These are phyloP conservation scores for Heteractis magnifica DNA, from an alignment of 92 coral and sea anemone genomes.

Conservation along the genomic window DNA sequence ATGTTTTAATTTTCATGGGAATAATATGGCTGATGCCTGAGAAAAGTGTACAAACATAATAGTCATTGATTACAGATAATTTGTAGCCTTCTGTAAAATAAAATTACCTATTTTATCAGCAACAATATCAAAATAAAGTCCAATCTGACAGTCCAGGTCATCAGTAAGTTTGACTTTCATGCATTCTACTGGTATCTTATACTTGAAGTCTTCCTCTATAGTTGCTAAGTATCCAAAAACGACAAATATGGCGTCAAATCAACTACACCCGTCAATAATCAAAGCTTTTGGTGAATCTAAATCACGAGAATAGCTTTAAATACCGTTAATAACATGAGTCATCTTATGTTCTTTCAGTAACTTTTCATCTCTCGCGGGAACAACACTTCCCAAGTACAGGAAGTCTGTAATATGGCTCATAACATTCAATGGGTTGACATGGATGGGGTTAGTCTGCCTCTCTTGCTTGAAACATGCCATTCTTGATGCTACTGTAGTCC, in stretches of 20 bases:
- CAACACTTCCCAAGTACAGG: conserved; percentile 73
- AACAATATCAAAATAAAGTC: conserved; percentile 78
- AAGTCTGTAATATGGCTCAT: conserved; percentile 73
- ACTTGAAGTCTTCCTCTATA: conserved; percentile 61
- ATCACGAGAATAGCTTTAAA: neutral
- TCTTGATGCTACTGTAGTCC: neutral
- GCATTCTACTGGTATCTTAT: conserved; percentile 53
- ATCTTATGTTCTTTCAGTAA: conserved; percentile 67
- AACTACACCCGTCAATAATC: neutral
- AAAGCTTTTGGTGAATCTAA: neutral
- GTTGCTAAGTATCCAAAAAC: conserved; percentile 31
- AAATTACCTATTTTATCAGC: conserved; percentile 91
- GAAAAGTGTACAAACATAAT: too few species aligned
- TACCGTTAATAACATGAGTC: conserved; percentile 79
- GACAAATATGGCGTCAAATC: neutral
- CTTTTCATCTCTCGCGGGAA: conserved; percentile 70
- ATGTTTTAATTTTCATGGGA: too few species aligned
- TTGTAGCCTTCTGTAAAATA: too few species aligned
- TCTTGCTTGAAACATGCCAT: conserved; percentile 13
- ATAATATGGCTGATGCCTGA: too few species aligned
- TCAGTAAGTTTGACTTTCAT: conserved; percentile 71
- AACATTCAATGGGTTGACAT: conserved; percentile 52
- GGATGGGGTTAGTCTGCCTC: neutral
- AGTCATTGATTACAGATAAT: too few species aligned
- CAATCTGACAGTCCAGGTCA: conserved; percentile 68